phyloP scores from a whole-genome alignment of 2,113 vertebrate species.

The Cairina moschata region DNA sequence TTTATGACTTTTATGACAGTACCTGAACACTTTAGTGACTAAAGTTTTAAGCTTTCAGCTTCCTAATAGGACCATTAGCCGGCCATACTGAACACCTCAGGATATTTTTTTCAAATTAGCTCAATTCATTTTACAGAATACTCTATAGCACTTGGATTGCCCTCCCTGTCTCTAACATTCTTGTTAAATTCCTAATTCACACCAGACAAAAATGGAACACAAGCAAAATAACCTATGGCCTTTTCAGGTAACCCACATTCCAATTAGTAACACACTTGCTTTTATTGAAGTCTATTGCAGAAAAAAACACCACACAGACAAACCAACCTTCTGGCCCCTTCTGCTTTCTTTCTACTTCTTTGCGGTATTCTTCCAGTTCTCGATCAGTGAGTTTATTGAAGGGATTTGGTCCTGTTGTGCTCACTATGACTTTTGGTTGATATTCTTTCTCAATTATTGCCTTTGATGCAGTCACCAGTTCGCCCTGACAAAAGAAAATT shows the following conservation, averaged over 20 bases:
- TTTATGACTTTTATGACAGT: background rate
- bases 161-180: background rate
- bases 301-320: background rate
- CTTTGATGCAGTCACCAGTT: slow-evolving; percentile 96
- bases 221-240: background rate
- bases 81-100: background rate
- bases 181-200: background rate
- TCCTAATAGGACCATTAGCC: background rate
- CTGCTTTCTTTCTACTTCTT: slow-evolving; percentile 94
- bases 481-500: slow-evolving; percentile 82
- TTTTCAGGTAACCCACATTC: background rate
- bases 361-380: slow-evolving; percentile 94
- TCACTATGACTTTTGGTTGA: slow-evolving; percentile 92
- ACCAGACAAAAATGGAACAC: background rate
- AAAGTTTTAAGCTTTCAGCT: background rate
- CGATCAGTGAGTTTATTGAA: slow-evolving; percentile 94
- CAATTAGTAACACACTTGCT: background rate
- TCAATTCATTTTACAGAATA: background rate
- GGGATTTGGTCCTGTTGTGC: slow-evolving; percentile 94
- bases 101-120: background rate
- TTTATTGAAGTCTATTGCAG: background rate
- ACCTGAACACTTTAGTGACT: background rate
- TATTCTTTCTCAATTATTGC: slow-evolving; percentile 99
- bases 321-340: slow-evolving; percentile 88
- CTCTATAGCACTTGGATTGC: fast-evolving